Percentiles rank a stretch among this genome's conserved stretches.
These are phyloP conservation scores for Xestoiulus laeticollis DNA, from an alignment of 2,888 invertebrate species.

Conservation along the genomic window DNA sequence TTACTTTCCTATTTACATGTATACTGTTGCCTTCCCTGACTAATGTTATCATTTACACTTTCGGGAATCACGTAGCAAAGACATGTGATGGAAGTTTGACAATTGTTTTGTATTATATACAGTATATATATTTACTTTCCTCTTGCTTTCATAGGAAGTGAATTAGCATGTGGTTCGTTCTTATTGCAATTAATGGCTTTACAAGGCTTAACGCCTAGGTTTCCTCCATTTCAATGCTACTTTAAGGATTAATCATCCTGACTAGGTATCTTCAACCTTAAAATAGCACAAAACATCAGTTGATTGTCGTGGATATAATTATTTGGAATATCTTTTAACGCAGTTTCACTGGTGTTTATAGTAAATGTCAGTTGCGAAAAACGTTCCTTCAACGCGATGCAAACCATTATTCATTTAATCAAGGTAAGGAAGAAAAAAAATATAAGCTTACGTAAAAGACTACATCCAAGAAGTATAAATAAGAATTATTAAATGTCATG, in stretches of 20 bases:
- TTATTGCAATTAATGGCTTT: neutral
- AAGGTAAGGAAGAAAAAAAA: neutral
- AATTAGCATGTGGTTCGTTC: neutral
- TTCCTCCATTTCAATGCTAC: neutral
- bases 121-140: neutral
- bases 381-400: neutral
- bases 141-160: neutral
- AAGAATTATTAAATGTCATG: neutral
- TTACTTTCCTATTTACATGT: too few relatives aligned
- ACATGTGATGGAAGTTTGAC: too few relatives aligned
- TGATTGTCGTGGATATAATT: slow-evolving; percentile 8
- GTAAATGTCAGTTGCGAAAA: neutral
- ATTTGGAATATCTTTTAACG: neutral
- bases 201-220: neutral
- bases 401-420: neutral
- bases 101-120: too few relatives aligned
- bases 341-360: neutral
- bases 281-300: neutral
- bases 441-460: neutral
- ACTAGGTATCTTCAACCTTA: neutral
- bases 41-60: too few relatives aligned
- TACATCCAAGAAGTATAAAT: neutral
- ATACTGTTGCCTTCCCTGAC: too few relatives aligned
- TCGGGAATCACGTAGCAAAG: too few relatives aligned
- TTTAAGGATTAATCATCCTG: neutral